Percentiles rank a stretch among this genome's conserved stretches.
Evolutionary conservation across 2,797 vertebrate genomes (phyloP).

Genomic region (Enteromius anoplus): DNA sequence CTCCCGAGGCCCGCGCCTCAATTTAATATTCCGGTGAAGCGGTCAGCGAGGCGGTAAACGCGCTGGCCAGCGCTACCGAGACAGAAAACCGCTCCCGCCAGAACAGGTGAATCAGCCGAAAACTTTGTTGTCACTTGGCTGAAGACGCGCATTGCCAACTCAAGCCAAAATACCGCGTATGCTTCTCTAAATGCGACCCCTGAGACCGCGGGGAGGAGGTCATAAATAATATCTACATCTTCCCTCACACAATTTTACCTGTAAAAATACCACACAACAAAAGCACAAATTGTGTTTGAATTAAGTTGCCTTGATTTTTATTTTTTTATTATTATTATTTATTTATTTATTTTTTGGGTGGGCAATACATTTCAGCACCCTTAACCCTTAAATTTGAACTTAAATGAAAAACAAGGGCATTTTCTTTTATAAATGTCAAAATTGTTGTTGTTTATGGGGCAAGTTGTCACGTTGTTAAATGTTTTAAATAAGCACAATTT

Average conservation of each 20-base stretch:
- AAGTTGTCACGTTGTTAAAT: background rate
- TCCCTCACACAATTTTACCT: background rate
- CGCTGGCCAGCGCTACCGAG: conserved; percentile 72
- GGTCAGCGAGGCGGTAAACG: conserved; percentile 78
- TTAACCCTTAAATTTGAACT: background rate
- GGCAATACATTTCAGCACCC: background rate
- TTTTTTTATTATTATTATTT: no score
- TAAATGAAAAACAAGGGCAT: background rate
- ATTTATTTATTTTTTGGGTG: background rate
- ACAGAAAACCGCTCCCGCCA: conserved; percentile 52
- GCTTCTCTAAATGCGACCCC: conserved; percentile 23
- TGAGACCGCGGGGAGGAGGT: background rate
- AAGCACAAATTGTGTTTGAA: background rate
- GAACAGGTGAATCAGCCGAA: conserved; percentile 74
- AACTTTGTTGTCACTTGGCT: conserved; percentile 45
- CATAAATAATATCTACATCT: conserved; percentile 20
- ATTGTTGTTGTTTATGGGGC: background rate
- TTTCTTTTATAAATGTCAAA: background rate
- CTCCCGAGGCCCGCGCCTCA: conserved; percentile 71
- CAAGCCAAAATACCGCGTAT: conserved; percentile 14
- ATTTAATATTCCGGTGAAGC: conserved; percentile 72
- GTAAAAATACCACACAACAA: background rate
- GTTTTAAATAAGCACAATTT: no score
- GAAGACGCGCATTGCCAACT: background rate
- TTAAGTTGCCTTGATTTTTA: background rate